Conservation (phyloP, 2,888 invertebrate species). For the Rotaria sp. region DNA sequence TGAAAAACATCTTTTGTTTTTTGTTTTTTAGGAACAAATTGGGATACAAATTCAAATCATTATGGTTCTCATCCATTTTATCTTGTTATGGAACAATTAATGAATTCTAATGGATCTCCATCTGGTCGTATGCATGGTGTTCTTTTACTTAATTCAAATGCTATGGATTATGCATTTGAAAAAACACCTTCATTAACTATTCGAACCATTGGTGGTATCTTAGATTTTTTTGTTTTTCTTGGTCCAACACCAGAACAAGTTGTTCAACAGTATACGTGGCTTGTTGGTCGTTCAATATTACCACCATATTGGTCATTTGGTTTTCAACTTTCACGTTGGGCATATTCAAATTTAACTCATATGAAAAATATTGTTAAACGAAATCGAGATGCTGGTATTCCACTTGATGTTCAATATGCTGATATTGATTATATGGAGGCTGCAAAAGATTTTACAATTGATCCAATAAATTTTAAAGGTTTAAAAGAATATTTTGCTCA, state of each 20-base stretch:
- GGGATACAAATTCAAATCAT: constrained; percentile 58
- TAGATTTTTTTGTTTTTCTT: constrained; percentile 71
- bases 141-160: constrained; percentile 72
- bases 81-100: constrained; percentile 62
- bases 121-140: constrained; percentile 64
- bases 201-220: constrained; percentile 71
- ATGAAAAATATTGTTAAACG: constrained; percentile 48
- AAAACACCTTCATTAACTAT: constrained; percentile 74
- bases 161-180: constrained; percentile 54
- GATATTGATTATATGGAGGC: constrained; percentile 52
- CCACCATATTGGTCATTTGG: constrained; percentile 68
- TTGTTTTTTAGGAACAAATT: constrained; percentile 12
- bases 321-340: constrained; percentile 73
- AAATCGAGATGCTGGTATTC: constrained; percentile 48
- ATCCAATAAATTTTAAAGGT: constrained; percentile 45
- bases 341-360: constrained; percentile 48
- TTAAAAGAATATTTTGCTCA: constrained; percentile 42
- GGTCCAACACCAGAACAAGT: constrained; percentile 67
- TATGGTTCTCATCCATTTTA: constrained; percentile 81
- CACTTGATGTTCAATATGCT: constrained; percentile 43
- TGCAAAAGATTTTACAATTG: constrained; percentile 49
- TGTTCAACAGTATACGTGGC: constrained; percentile 53
- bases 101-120: constrained; percentile 46
- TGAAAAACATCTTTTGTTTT: too few relatives aligned
- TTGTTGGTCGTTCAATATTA: constrained; percentile 45